phyloP scores from a whole-genome alignment of 2,888 invertebrate genomes.

The Rhogogaster chlorosoma region DNA sequence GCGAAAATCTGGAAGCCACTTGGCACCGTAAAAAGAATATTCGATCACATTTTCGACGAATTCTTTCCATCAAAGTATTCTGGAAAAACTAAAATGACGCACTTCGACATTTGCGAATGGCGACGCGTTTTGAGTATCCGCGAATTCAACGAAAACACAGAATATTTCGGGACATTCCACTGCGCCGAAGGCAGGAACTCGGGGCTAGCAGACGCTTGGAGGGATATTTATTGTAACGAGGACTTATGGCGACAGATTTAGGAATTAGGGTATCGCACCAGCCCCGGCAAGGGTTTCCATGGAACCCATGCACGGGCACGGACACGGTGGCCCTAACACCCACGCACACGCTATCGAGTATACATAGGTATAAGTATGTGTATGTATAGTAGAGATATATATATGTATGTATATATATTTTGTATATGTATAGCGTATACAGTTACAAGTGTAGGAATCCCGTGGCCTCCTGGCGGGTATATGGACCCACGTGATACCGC shows the following conservation, averaged over 20 bases:
- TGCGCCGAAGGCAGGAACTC: conserved; percentile 33
- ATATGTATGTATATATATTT: conserved; percentile 67
- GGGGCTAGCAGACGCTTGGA: conserved; percentile 63
- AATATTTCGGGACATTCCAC: conserved; percentile 19
- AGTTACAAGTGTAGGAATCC: conserved; percentile 57
- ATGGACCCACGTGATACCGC: conserved; percentile 77
- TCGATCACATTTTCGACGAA: background rate
- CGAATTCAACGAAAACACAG: conserved; percentile 12
- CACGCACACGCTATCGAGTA: conserved; percentile 23
- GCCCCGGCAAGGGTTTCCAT: conserved; percentile 73
- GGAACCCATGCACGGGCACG: conserved; percentile 60
- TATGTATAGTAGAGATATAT: conserved; percentile 66
- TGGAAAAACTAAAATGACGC: background rate
- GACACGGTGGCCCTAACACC: background rate
- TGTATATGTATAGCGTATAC: conserved; percentile 52
- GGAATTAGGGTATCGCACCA: conserved; percentile 78
- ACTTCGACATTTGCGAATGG: background rate
- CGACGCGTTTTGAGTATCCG: background rate
- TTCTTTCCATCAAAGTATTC: background rate
- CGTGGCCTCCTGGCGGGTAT: conserved; percentile 70
- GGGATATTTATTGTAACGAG: conserved; percentile 78
- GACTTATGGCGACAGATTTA: conserved; percentile 78
- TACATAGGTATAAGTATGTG: conserved; percentile 63
- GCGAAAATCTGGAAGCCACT: no score
- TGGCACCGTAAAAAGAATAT: background rate